Base-by-base conservation (phyloP, 2,797 vertebrate genomes). In the Phaenicophaeus curvirostris region DNA sequence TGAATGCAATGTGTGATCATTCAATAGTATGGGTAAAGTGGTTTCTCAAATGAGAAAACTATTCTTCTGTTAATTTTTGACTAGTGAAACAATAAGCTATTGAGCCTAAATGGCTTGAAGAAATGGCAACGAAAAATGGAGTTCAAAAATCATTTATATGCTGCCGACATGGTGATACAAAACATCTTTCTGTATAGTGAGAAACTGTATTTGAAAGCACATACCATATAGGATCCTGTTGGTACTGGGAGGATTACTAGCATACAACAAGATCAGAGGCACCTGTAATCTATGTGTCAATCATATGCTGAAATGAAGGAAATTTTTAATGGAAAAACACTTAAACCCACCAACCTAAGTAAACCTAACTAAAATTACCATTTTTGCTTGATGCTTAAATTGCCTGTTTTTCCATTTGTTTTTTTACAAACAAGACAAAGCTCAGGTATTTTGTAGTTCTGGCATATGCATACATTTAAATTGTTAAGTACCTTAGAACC, bases 141-240 rank as follows among this genome's bases (percentile, higher is more conserved):
- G 71, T 79, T 96, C 23, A 86, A 57, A 96, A 96, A 82, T 95
- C 10, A 65, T 89, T 92, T 82, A 50, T 95, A 89, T 90, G 54
- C 71, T 97, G 54, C 85, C 94, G 96, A 48, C 17, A 17, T 72
- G 50, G 58, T 94, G 79, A 87, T 87, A 81, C 30, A 77, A 50
- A 48, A 50, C 66, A 72, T 80, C 48, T 31, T 96, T 93, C 85
- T 80, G 39, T 89, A 62, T 96, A 84, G 63, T 94, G 81, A 86
- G 74, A 97, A 96, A 75, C 55, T 5, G 8, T 94, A 79, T 93
- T 84, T 96, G 95, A 94, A 96, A 96, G 55, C 87, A 66, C 78
- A 76, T 65, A 72, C 67, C 51, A 18, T 89, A 41, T 62, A 57
- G 65, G 59, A 82, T 94, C 94, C 92, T 96, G 50, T 94, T 92